A percentile compares a stretch with the other conserved stretches of the same genome.
These are phyloP conservation scores for Anoncus sp. DNA, from an alignment of 2,888 invertebrate species.

Conservation along the genomic window DNA sequence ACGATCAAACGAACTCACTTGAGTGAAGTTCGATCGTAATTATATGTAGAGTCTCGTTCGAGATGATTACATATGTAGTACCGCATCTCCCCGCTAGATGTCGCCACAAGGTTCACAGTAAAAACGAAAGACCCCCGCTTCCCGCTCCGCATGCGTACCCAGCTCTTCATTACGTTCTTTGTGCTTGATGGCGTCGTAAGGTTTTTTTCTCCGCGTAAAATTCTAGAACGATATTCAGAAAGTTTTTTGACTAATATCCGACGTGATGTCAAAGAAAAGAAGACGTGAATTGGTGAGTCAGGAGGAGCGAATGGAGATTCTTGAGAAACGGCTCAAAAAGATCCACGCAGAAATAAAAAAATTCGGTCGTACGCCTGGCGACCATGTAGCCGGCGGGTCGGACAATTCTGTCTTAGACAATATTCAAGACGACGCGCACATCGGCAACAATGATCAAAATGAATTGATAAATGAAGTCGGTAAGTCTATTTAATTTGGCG, in stretches of 20 bases:
- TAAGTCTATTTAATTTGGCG: background rate
- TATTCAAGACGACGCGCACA: background rate
- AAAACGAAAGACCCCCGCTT: too few species aligned
- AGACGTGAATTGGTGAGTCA: background rate
- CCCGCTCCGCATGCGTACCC: background rate
- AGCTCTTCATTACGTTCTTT: background rate
- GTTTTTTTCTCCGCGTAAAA: background rate
- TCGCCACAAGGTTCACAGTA: too few species aligned
- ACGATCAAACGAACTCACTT: conserved; percentile 46
- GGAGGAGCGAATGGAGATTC: background rate
- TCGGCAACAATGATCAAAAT: background rate
- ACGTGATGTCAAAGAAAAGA: background rate
- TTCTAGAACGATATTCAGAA: background rate
- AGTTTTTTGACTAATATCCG: background rate
- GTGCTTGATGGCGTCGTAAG: background rate
- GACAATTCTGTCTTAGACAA: background rate
- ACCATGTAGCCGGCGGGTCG: background rate
- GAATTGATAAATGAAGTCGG: background rate
- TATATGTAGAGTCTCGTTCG: conserved; percentile 36
- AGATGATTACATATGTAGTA: conserved; percentile 25
- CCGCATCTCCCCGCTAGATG: too few species aligned
- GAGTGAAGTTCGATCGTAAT: conserved; percentile 49
- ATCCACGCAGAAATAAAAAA: background rate
- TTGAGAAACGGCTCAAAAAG: background rate
- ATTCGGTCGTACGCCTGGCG: background rate